A percentile compares a stretch with the other conserved stretches of the same genome.
Evolutionary conservation across 2,797 vertebrate genomes (phyloP).

Genomic region (Sphaeramia orbicularis): DNA sequence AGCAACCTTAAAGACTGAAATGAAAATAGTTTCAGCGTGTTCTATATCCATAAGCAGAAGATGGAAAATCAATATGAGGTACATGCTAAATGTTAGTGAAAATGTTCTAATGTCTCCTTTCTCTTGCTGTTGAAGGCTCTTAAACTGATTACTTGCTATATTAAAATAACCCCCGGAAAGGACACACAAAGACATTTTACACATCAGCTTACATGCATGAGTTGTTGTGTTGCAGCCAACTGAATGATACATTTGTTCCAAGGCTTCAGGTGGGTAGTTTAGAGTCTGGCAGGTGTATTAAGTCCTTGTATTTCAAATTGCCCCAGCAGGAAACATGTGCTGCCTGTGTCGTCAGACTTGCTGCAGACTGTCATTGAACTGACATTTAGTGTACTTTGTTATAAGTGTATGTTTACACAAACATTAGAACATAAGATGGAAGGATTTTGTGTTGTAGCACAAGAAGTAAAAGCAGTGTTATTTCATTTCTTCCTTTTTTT

Average conservation of each 20-base stretch:
- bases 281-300: slow-evolving; percentile 18
- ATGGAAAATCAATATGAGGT: slow-evolving; percentile 29
- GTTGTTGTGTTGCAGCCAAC: slow-evolving; percentile 4
- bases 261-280: slow-evolving; percentile 14
- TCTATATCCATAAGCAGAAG: background rate
- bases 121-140: slow-evolving; percentile 4
- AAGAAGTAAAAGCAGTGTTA: too few species aligned
- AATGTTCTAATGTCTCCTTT: slow-evolving; percentile 16
- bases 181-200: slow-evolving; percentile 9
- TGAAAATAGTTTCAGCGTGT: slow-evolving; percentile 3
- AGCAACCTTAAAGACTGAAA: slow-evolving; percentile 8
- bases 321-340: slow-evolving; percentile 4
- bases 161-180: slow-evolving; percentile 16
- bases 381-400: background rate
- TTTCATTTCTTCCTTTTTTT: background rate
- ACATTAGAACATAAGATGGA: too few species aligned
- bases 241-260: slow-evolving; percentile 3
- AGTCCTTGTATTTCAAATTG: slow-evolving; percentile 16
- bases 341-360: background rate
- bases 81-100: slow-evolving; percentile 20
- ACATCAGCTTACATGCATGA: slow-evolving; percentile 6
- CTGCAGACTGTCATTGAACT: background rate
- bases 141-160: slow-evolving; percentile 26
- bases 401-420: background rate
- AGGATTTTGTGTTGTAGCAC: too few species aligned